phyloP scores from a whole-genome alignment of 1,140 invertebrate genomes.

The Drosophila equinoxialis region DNA sequence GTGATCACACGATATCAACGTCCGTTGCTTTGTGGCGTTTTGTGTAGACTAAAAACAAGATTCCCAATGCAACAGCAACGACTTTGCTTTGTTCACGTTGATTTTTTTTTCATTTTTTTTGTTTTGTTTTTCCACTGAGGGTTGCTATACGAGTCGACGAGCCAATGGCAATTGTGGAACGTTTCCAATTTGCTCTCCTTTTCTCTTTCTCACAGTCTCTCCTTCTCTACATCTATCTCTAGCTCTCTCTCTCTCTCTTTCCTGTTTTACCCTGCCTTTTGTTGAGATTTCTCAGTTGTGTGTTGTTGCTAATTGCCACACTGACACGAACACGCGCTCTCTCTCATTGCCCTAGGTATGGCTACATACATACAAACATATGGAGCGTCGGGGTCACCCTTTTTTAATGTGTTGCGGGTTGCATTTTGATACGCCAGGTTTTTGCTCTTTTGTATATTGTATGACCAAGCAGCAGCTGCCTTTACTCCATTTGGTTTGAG shows the following conservation, averaged over 20 bases:
- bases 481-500: constrained; percentile 22
- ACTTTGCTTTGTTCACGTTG: constrained; percentile 48
- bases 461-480: constrained; percentile 40
- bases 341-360: constrained; percentile 7
- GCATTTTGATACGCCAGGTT: constrained; percentile 76
- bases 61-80: constrained; percentile 50
- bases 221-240: neutral
- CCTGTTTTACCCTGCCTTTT: constrained; percentile 11
- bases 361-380: constrained; percentile 10
- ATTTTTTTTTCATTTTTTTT: constrained; percentile 30
- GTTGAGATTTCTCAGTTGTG: constrained; percentile 18
- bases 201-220: neutral
- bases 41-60: constrained; percentile 78
- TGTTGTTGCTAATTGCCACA: constrained; percentile 16
- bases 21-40: constrained; percentile 73
- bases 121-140: neutral
- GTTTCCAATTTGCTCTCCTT: constrained; percentile 4
- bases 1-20: constrained; percentile 52
- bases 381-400: constrained; percentile 32
- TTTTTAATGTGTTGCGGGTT: constrained; percentile 63
- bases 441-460: constrained; percentile 58
- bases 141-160: neutral
- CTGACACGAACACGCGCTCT: constrained; percentile 8
- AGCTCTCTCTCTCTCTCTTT: constrained; percentile 22
- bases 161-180: constrained; percentile 68